Percentiles rank a stretch among this genome's conserved stretches.
phyloP scores from a whole-genome alignment of 1,140 invertebrate genomes.

The Planococcus citri region DNA sequence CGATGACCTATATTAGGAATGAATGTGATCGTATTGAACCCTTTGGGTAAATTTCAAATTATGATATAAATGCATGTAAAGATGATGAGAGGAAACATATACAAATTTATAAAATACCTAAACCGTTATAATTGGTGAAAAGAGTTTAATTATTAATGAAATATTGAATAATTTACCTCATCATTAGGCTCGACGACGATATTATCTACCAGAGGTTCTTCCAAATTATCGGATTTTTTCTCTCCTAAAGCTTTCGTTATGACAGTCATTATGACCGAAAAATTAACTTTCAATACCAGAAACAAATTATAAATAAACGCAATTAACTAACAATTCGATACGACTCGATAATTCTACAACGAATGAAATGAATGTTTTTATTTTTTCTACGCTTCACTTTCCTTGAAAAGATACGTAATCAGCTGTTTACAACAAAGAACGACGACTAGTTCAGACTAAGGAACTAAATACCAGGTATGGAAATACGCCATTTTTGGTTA shows the following conservation, averaged over 20 bases:
- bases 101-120: too few relatives aligned
- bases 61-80: too few relatives aligned
- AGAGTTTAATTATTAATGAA: too few relatives aligned
- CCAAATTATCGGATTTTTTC: background rate
- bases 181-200: background rate
- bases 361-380: constrained; percentile 9
- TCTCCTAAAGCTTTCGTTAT: constrained; percentile 1
- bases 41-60: too few relatives aligned
- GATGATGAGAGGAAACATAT: too few relatives aligned
- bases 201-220: constrained; percentile 5
- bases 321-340: background rate
- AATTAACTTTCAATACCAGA: background rate
- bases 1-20: too few relatives aligned
- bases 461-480: too few relatives aligned
- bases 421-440: background rate
- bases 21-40: too few relatives aligned
- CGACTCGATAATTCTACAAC: background rate
- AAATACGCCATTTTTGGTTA: too few relatives aligned
- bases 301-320: background rate
- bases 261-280: background rate
- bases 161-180: background rate
- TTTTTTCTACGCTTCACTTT: constrained; percentile 16
- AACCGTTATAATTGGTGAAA: too few relatives aligned
- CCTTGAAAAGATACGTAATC: background rate
- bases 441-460: too few relatives aligned